Base-by-base conservation (phyloP, 1,140 invertebrate species). In the Drosophila kikkawai region DNA sequence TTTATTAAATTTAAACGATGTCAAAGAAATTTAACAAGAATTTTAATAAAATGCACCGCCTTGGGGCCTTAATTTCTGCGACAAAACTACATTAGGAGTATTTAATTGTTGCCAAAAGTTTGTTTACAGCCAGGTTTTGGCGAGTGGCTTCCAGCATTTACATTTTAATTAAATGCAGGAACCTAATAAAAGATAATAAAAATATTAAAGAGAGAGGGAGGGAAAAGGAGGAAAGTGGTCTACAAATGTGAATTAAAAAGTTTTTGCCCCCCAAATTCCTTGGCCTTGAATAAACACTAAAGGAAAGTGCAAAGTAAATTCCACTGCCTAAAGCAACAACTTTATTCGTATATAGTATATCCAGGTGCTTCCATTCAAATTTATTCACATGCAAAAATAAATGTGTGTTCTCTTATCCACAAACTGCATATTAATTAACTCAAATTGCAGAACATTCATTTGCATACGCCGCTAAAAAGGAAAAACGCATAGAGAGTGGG, bases 391-490 rank as follows among this genome's bases (percentile, higher is more conserved):
- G 51, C 63, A n/a, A 17, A 59, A 45, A 66, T 59, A 45, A 66
- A 58, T 58, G 51, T 66, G 63, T 53, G 53, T 70, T 68, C 34
- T 71, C 26, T 50, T 59, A 36, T 41, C 66, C 69, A 59, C 55
- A 76, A 60, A 76, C 32, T 77, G 75, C 74, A 77, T 69, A 50
- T 69, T 78, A 78, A 77, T 77, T 77, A 61, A 56, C 29, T 69
- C 42, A 59, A 58, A 63, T 55, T 66, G 37, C 19, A 56, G 41
- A 15, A 19, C 45, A 58, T 71, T 39, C 17, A 51, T 73, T 60
- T 73, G 44, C 67, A 73, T 41, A 50, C 44, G 9, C 17, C 32
- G 45, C 8, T 58, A 34, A 47, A 48, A 53, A 15, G 44, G 17
- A 37, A 68, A 32, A 39, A 34, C 57, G 11, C 12, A 36, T 32